Evolutionary conservation across 2,888 invertebrate species (phyloP), one percentile per base, ranked within the genome.

Genomic region (Agrochola circellaris): DNA sequence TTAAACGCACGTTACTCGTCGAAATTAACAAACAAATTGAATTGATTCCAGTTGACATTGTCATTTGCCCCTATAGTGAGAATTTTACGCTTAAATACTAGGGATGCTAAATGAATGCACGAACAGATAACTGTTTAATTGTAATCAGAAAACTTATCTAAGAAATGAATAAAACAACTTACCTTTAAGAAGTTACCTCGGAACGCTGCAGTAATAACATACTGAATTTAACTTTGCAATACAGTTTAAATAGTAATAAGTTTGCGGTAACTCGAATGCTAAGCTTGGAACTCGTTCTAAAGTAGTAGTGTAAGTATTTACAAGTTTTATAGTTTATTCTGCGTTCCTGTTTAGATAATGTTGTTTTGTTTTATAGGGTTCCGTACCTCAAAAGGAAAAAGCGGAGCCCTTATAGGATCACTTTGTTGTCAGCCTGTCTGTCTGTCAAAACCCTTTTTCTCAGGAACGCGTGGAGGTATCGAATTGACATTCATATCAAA

Each of bases 221-320:
- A 67, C 65, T 67, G 66, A 69, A 66, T 73, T 69, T 66, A 73
- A 83, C 61, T 66, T 66, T 30, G 48, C 56, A 38, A 70, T 64
- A 61, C 56, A 68, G 51, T 67, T 83, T 82, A 70, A 84, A 73
- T 62, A 70, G 79, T 84, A 84, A 73, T 67, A 67, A 51, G 72
- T 56, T 68, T n/a, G 64, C 13, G 15, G 66, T 30, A 76, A 54
- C 71, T 71, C 1, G 61, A 34, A 62, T 42, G 13, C 42, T 67
- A 23, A 60, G 68, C 48, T 30, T 8, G 2, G 23, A 77, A 60
- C n/a, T n/a, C 13, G 45, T 54, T 83, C 34, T 23, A 7, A 6
- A 56, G 13, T 38, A 20, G 58, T 45, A 8, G 7, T 34, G 3
- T 64, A 20, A 26, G 60, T 66, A 65, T 54, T 45, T 26, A 60